Conservation (phyloP, 1,140 invertebrate species). For the Drosophila chauvacae region DNA sequence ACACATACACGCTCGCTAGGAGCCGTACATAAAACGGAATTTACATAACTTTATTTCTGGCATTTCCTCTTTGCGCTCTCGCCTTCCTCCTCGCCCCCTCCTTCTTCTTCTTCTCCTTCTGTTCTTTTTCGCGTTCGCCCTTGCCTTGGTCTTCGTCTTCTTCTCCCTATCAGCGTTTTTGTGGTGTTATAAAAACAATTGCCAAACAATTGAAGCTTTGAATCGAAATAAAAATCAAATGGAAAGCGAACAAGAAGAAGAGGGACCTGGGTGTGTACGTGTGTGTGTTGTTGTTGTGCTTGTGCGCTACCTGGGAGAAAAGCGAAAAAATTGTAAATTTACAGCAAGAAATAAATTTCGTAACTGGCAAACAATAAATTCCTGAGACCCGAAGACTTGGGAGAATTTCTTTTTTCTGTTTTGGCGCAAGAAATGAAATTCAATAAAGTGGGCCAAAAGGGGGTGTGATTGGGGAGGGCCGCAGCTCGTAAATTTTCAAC, state of each 20-base stretch:
- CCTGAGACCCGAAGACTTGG: slow-evolving; percentile 69
- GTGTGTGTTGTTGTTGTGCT: slow-evolving; percentile 6
- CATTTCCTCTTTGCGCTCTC: slow-evolving; percentile 63
- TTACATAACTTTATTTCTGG: slow-evolving; percentile 81
- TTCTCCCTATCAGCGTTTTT: slow-evolving; percentile 34
- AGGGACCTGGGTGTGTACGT: not conserved
- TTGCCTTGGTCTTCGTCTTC: not conserved
- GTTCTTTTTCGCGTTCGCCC: not conserved
- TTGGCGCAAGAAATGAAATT: slow-evolving; percentile 57
- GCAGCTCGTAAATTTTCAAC: slow-evolving; percentile 76
- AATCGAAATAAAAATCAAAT: slow-evolving; percentile 47
- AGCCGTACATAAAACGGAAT: slow-evolving; percentile 56
- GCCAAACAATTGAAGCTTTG: slow-evolving; percentile 70
- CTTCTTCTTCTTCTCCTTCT: slow-evolving; percentile 3
- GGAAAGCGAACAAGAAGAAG: slow-evolving; percentile 34
- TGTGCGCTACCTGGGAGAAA: slow-evolving; percentile 51
- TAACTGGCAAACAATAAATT: slow-evolving; percentile 82
- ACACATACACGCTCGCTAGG: slow-evolving; percentile 1
- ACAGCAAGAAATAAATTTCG: slow-evolving; percentile 80
- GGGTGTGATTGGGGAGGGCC: slow-evolving; percentile 7
- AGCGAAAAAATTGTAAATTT: slow-evolving; percentile 74
- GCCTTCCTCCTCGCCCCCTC: not conserved
- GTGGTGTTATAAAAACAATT: slow-evolving; percentile 75
- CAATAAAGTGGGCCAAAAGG: slow-evolving; percentile 45
- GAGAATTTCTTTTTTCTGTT: slow-evolving; percentile 50